A percentile compares a stretch with the other conserved stretches of the same genome.
phyloP scores from a whole-genome alignment of 2,888 invertebrate genomes.

The Anthrax anthrax region DNA sequence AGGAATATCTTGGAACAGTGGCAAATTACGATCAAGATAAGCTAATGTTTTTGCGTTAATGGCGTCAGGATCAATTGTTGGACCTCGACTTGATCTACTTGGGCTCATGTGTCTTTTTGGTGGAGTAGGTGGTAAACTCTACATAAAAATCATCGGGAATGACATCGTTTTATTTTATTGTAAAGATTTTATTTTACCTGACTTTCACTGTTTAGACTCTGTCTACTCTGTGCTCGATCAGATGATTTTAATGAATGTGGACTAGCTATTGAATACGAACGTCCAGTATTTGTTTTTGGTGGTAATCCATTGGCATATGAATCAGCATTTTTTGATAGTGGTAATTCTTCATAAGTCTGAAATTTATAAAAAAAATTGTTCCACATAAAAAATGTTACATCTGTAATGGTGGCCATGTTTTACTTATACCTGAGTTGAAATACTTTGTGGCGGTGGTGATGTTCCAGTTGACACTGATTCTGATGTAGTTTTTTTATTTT shows the following conservation, averaged over 20 bases:
- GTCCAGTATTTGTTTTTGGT: constrained; percentile 18
- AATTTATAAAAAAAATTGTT: background rate
- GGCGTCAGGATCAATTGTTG: background rate
- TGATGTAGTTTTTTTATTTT: constrained; percentile 9
- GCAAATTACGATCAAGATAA: constrained; percentile 18
- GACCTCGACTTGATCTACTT: constrained; percentile 19
- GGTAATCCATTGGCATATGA: constrained; percentile 17
- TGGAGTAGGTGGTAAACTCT: constrained; percentile 41
- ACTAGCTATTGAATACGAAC: constrained; percentile 24
- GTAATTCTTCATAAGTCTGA: constrained; percentile 36
- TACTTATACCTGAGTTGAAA: constrained; percentile 66
- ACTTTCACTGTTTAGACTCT: constrained; percentile 51
- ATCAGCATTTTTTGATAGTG: background rate
- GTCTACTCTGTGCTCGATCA: constrained; percentile 45
- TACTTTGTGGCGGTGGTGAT: constrained; percentile 74
- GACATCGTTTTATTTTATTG: background rate
- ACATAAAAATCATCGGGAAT: constrained; percentile 12
- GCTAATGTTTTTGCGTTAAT: constrained; percentile 3
- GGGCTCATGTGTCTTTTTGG: constrained; percentile 39
- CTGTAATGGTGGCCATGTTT: background rate
- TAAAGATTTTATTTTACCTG: constrained; percentile 33
- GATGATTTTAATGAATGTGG: constrained; percentile 29
- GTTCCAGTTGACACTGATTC: constrained; percentile 51
- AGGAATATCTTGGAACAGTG: constrained; percentile 20
- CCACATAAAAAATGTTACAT: no score